Conservation (phyloP, 2,113 vertebrate species). For the Sceloporus undulatus region DNA sequence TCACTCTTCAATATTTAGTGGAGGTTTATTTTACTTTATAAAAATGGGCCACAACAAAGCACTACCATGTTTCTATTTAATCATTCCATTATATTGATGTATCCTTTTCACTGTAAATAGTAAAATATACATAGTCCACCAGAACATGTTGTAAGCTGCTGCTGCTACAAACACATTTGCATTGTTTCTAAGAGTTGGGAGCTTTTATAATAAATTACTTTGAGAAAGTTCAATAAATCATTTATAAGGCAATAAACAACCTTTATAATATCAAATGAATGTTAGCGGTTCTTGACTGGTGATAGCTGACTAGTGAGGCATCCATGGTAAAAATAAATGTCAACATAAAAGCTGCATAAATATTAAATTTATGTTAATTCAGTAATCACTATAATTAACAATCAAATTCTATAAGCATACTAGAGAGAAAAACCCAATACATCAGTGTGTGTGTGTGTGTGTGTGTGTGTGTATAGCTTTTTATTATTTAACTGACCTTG, state of each 20-base stretch:
- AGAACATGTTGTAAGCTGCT: conserved; percentile 15
- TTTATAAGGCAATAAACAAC: conserved; percentile 67
- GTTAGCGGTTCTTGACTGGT: conserved; percentile 47
- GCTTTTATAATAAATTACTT: conserved; percentile 50
- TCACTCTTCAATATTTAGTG: neutral
- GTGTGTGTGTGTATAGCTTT: neutral
- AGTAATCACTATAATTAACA: conserved; percentile 48
- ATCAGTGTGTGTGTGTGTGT: too few relatives aligned
- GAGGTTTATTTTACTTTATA: neutral
- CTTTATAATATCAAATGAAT: conserved; percentile 46
- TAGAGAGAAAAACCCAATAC: conserved; percentile 26
- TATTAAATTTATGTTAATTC: conserved; percentile 53
- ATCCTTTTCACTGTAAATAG: conserved; percentile 20
- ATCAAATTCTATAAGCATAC: conserved; percentile 54
- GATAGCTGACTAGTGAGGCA: conserved; percentile 63
- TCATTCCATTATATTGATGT: conserved; percentile 18
- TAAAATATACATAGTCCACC: conserved; percentile 24
- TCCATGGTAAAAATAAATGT: conserved; percentile 65
- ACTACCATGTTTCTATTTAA: conserved; percentile 41
- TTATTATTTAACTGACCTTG: neutral
- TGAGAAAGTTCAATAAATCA: conserved; percentile 57
- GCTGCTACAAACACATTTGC: conserved; percentile 46
- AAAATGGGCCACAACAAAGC: neutral
- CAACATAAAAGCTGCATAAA: conserved; percentile 59
- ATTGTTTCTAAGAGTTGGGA: conserved; percentile 40